Evolutionary conservation across 2,113 vertebrate species (phyloP), one percentile per base, ranked within the genome.

Genomic region (Asarcornis scutulata): DNA sequence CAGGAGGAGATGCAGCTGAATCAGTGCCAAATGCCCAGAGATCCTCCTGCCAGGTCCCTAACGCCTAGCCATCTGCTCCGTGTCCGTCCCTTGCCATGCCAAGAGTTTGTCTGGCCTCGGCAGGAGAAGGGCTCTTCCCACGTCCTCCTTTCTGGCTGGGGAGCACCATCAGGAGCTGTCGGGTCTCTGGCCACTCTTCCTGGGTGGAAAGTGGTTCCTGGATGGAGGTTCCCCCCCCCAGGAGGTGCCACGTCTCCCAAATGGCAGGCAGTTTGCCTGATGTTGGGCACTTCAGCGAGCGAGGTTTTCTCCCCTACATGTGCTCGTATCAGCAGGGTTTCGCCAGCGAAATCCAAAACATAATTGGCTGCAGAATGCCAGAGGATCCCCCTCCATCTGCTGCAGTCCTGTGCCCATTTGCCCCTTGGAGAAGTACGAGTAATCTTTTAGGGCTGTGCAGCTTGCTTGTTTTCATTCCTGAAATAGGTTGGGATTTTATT

Each of bases 301-400:
- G 0, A 46, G 5, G 11, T 88, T 64, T 53, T 27, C 79, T 44
- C 40, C 17, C 2, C 10, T 23, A 1, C 1, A 0, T 7, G 44
- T 34, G 0, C 23, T 62, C 11, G 0, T 22, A 22, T 15, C 94
- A 77, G 83, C 91, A 77, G 92, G 88, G 68, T 4, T 71, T 86
- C 3, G 11, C 46, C 36, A 46, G 76, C 21, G 80, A 40, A 42
- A 88, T 96, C 92, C 95, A 95, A 97, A 83, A 42, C 77, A 5
- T 59, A 94, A 92, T 55, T 95, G 86, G 72, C 92, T 81, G 59
- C 76, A 29, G 88, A 59, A 66, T 6, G 46, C 76, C 83, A 50
- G 79, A 94, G 95, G 78, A 94, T 93, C 94, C 34, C 92, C 86
- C 83, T 94, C 95, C 92, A 90, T 92, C 80, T 96, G 95, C 88